phyloP scores from a whole-genome alignment of 2,888 invertebrate species.

The Sarcophaga caerulescens region DNA sequence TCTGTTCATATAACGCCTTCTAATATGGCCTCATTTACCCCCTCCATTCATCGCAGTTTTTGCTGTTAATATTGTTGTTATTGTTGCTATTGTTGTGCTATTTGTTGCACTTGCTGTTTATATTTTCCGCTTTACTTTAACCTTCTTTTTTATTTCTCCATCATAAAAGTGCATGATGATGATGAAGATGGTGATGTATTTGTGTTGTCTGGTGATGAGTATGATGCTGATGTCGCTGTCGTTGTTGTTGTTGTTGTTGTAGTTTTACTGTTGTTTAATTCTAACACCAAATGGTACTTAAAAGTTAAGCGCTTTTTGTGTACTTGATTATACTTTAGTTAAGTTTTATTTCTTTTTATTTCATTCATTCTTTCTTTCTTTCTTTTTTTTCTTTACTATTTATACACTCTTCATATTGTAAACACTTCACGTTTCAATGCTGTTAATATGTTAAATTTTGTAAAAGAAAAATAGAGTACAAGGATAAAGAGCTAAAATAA shows the following conservation, averaged over 20 bases:
- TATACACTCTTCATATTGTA: constrained; percentile 56
- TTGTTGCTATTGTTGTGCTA: background rate
- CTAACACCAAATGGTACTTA: constrained; percentile 67
- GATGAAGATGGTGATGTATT: constrained; percentile 36
- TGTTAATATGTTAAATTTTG: constrained; percentile 55
- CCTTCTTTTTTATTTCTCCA: background rate
- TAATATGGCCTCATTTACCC: no score
- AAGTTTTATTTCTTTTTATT: constrained; percentile 20
- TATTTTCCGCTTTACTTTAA: background rate
- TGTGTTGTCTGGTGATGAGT: background rate
- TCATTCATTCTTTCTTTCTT: background rate
- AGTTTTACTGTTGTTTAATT: constrained; percentile 49
- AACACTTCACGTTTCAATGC: constrained; percentile 60
- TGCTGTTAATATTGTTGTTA: background rate
- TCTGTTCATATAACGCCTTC: no score
- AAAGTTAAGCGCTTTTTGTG: constrained; percentile 65
- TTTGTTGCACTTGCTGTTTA: background rate
- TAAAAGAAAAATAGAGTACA: constrained; percentile 6
- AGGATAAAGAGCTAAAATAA: background rate
- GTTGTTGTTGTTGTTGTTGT: constrained; percentile 6
- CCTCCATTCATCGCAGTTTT: background rate
- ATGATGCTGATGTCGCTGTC: no score
- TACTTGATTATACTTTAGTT: constrained; percentile 40
- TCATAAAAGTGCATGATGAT: background rate
- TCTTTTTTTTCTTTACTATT: background rate